phyloP scores from a whole-genome alignment of 2,113 vertebrate species.

The Melanostigma gelatinosum region DNA sequence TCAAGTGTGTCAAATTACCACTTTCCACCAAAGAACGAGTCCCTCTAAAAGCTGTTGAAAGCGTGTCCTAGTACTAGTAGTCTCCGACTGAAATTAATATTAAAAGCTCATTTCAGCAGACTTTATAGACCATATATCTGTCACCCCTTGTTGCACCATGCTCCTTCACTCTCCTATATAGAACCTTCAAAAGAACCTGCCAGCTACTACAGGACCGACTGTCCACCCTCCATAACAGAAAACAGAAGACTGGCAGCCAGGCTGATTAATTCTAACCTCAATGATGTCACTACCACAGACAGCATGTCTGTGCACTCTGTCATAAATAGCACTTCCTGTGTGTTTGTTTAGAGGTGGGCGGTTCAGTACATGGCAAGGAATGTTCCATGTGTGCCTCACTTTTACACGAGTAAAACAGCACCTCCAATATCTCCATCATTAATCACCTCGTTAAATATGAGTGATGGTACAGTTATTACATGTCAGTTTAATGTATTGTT shows the following conservation, averaged over 20 bases:
- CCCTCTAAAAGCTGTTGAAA: neutral
- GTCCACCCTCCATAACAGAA: neutral
- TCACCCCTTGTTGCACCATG: neutral
- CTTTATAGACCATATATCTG: neutral
- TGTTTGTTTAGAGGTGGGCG: constrained; percentile 6
- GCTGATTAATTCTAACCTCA: constrained; percentile 19
- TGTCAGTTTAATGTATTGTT: neutral
- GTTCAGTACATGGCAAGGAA: constrained; percentile 15
- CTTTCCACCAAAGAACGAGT: neutral
- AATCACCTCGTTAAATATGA: constrained; percentile 37
- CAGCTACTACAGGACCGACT: neutral
- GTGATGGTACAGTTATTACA: neutral
- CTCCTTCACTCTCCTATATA: neutral
- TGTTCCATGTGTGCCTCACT: constrained; percentile 20
- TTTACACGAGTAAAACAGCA: constrained; percentile 20
- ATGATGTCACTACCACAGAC: neutral
- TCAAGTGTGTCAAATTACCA: neutral
- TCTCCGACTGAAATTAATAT: neutral
- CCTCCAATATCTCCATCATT: constrained; percentile 12
- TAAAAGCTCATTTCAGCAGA: neutral
- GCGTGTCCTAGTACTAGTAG: neutral
- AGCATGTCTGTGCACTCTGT: neutral
- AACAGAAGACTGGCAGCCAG: neutral
- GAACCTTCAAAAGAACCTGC: neutral
- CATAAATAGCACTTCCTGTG: constrained; percentile 3